Percentiles rank a stretch among this genome's conserved stretches.
These are phyloP conservation scores for Synanthedon formicaeformis DNA, from an alignment of 2,888 invertebrate species.

Conservation along the genomic window DNA sequence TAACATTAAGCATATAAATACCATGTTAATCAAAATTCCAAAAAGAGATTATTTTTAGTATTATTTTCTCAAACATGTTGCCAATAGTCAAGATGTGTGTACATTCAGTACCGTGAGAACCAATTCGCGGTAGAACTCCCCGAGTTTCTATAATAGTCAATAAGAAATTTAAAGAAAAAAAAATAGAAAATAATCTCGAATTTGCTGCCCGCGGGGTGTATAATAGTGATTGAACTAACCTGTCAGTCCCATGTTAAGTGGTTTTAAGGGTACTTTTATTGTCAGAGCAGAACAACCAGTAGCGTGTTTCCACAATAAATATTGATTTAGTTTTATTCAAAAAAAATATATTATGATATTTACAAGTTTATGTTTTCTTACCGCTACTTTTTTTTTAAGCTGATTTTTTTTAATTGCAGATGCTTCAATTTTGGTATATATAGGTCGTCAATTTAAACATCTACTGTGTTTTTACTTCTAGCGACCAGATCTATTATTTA, in stretches of 20 bases:
- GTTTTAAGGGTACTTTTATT: conserved; percentile 55
- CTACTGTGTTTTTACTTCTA: too few species aligned
- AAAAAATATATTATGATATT: too few species aligned
- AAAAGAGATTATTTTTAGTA: too few species aligned
- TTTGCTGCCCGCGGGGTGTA: conserved; percentile 53
- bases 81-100: not conserved
- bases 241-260: conserved; percentile 71
- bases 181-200: conserved; percentile 51
- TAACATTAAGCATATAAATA: too few species aligned
- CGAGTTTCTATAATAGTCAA: conserved; percentile 17
- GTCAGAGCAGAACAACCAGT: conserved; percentile 61
- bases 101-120: conserved; percentile 47
- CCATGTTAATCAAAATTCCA: too few species aligned
- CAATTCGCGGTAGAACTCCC: conserved; percentile 36
- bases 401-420: too few species aligned
- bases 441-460: too few species aligned
- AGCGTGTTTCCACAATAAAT: conserved; percentile 66
- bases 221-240: conserved; percentile 69
- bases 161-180: conserved; percentile 25
- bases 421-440: too few species aligned
- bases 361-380: too few species aligned
- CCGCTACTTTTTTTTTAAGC: too few species aligned
- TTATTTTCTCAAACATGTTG: too few species aligned
- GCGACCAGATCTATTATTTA: too few species aligned
- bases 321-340: conserved; percentile 31